A percentile compares a stretch with the other conserved stretches of the same genome.
These are phyloP conservation scores for Hyles vespertilio DNA, from an alignment of 1,140 invertebrate species.

Conservation along the genomic window DNA sequence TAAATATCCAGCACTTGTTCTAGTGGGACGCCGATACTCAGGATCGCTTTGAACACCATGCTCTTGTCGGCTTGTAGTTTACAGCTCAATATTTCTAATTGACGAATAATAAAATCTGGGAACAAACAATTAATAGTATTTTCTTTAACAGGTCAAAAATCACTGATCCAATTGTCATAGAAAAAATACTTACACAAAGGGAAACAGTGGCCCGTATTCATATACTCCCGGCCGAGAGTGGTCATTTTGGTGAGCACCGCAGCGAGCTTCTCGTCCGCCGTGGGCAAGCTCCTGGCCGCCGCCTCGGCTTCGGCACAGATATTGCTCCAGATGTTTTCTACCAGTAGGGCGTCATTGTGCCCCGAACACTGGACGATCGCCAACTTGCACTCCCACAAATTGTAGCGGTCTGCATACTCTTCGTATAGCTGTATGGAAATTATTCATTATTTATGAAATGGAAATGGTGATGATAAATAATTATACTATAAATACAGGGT, in stretches of 20 bases:
- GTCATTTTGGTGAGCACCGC: constrained; percentile 85
- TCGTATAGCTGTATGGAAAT: constrained; percentile 82
- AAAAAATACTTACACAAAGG: constrained; percentile 78
- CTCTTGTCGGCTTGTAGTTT: constrained; percentile 80
- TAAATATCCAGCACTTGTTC: constrained; percentile 85
- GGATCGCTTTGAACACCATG: constrained; percentile 81
- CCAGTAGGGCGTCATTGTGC: constrained; percentile 85
- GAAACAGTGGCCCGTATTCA: constrained; percentile 84
- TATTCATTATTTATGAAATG: too few relatives aligned
- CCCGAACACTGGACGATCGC: constrained; percentile 90
- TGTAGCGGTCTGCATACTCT: constrained; percentile 87
- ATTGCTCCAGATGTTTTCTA: constrained; percentile 88
- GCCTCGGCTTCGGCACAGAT: constrained; percentile 79
- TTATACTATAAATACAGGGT: not conserved
- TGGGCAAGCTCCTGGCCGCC: constrained; percentile 45
- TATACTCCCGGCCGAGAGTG: constrained; percentile 83
- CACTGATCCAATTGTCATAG: too few relatives aligned
- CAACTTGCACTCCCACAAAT: constrained; percentile 90
- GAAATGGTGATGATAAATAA: too few relatives aligned
- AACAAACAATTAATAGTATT: constrained; percentile 12
- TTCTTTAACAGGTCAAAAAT: too few relatives aligned
- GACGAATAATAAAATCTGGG: constrained; percentile 83
- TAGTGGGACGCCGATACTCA: constrained; percentile 82
- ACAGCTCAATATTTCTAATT: constrained; percentile 85
- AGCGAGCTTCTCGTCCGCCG: constrained; percentile 79